Evolutionary conservation across 2,797 vertebrate genomes (phyloP).

Genomic region (Kryptopterus vitreolus): DNA sequence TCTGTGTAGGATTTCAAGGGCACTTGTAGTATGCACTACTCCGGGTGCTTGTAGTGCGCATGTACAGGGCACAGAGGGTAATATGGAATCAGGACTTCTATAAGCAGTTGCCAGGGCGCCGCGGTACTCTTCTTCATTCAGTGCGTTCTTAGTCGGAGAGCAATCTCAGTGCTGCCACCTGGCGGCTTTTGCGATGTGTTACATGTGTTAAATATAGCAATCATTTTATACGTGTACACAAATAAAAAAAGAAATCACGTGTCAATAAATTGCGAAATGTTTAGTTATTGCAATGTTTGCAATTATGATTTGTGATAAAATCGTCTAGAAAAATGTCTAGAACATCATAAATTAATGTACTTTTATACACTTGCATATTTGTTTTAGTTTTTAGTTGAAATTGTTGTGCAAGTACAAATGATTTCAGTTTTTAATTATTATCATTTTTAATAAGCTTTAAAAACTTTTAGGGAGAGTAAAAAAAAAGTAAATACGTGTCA

Average conservation of each 20-base stretch:
- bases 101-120: background rate
- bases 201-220: background rate
- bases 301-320: too few relatives aligned
- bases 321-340: too few relatives aligned
- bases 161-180: conserved; percentile 46
- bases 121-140: background rate
- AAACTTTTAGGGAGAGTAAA: background rate
- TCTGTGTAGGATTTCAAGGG: background rate
- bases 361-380: background rate
- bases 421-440: background rate
- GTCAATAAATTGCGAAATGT: too few relatives aligned
- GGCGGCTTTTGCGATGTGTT: background rate
- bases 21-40: background rate
- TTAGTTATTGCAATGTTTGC: too few relatives aligned
- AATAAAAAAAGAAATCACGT: background rate
- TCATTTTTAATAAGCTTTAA: background rate
- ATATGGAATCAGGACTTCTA: background rate
- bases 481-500: background rate
- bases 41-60: background rate
- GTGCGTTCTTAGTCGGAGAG: background rate
- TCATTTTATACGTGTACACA: background rate
- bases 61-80: background rate
- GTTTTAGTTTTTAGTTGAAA: background rate
- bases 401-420: background rate
- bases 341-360: background rate